Evolutionary conservation across 2,888 invertebrate genomes (phyloP).

Genomic region (Drosophila limbata): DNA sequence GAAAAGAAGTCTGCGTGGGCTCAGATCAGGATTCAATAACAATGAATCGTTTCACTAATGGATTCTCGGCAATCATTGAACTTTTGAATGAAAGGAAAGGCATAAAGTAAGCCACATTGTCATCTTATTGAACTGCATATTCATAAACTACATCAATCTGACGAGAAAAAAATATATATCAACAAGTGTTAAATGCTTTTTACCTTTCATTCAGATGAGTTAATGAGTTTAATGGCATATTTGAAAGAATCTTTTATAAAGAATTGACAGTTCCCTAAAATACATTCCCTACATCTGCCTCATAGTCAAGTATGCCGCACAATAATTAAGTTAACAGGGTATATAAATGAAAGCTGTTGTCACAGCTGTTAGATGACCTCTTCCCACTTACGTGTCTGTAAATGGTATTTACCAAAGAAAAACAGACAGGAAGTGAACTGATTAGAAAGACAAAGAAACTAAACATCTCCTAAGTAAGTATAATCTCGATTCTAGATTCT

Average conservation of each 20-base stretch:
- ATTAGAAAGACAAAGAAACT: constrained; percentile 62
- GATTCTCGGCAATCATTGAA: background rate
- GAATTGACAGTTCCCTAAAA: too few relatives aligned
- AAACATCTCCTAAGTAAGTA: constrained; percentile 9
- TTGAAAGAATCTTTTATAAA: too few relatives aligned
- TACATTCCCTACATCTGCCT: too few relatives aligned
- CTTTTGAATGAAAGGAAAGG: background rate
- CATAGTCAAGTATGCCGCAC: background rate
- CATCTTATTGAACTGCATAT: background rate
- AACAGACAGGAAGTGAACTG: constrained; percentile 53
- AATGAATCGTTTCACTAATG: constrained; percentile 3
- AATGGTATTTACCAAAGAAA: constrained; percentile 53
- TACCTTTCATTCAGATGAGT: too few relatives aligned
- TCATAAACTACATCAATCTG: background rate
- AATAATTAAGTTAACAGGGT: constrained; percentile 5
- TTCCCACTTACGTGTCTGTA: constrained; percentile 9
- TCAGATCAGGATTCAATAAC: constrained; percentile 16
- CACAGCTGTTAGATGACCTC: constrained; percentile 16
- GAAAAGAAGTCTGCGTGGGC: constrained; percentile 14
- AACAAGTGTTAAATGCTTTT: too few relatives aligned
- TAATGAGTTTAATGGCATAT: too few relatives aligned
- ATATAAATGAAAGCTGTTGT: constrained; percentile 26
- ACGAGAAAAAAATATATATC: too few relatives aligned
- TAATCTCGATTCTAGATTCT: constrained; percentile 23
- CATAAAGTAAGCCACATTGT: background rate